Conservation (phyloP, 2,888 invertebrate genomes). For the Acleris cristana region DNA sequence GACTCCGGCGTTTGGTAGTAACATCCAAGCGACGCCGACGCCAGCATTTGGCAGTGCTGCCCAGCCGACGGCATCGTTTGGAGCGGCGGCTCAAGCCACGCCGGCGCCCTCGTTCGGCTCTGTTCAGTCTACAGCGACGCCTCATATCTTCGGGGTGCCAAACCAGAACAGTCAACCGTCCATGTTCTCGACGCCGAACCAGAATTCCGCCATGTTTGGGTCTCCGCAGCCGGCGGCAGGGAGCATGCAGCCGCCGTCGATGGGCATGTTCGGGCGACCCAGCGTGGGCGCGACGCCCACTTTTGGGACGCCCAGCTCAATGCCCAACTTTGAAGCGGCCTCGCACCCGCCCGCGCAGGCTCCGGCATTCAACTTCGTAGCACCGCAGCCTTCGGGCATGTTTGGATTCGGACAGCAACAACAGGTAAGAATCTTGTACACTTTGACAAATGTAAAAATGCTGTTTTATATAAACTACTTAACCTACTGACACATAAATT, state of each 20-base stretch:
- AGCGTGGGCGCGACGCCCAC: constrained; percentile 47
- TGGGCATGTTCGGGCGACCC: constrained; percentile 57
- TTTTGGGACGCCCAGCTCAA: constrained; percentile 57
- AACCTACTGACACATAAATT: no score
- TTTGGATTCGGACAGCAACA: constrained; percentile 73
- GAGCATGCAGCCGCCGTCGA: constrained; percentile 44
- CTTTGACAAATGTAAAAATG: background rate
- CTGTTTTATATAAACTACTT: background rate
- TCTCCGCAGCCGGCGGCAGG: constrained; percentile 43
- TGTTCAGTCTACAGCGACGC: constrained; percentile 44
- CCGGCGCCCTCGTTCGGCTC: constrained; percentile 34
- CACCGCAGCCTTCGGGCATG: constrained; percentile 51
- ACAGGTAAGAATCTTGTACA: constrained; percentile 1
- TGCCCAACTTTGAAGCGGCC: constrained; percentile 58
- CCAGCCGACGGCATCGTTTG: constrained; percentile 50
- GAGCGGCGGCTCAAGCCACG: constrained; percentile 39
- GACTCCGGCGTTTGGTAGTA: constrained; percentile 21
- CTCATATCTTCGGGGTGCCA: constrained; percentile 59
- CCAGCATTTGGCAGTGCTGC: constrained; percentile 3
- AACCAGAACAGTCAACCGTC: constrained; percentile 52
- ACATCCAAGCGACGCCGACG: constrained; percentile 10
- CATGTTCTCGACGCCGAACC: constrained; percentile 55
- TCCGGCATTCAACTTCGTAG: constrained; percentile 64
- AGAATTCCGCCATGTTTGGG: constrained; percentile 57
- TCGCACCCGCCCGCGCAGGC: constrained; percentile 49